Conservation (phyloP, 2,888 invertebrate genomes). For the Myathropa florea region DNA sequence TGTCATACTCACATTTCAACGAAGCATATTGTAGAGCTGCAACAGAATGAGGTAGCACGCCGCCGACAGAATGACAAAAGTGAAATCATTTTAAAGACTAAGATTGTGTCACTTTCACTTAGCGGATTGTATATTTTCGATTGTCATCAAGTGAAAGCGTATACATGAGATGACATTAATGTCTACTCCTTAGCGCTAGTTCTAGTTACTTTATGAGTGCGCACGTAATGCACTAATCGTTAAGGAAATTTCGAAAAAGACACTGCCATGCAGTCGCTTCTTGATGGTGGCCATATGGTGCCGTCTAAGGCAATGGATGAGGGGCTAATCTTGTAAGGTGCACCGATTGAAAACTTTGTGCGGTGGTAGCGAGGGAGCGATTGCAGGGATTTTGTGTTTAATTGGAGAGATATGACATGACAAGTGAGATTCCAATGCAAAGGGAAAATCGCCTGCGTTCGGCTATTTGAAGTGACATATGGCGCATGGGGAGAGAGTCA, state of each 20-base stretch:
- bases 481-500: not conserved
- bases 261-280: conserved; percentile 28
- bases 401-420: conserved; percentile 66
- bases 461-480: not conserved
- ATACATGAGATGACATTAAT: conserved; percentile 6
- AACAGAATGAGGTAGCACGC: conserved; percentile 6
- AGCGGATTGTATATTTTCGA: conserved; percentile 64
- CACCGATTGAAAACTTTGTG: not conserved
- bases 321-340: conserved; percentile 40
- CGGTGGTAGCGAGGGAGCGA: not conserved
- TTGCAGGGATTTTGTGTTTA: conserved; percentile 34
- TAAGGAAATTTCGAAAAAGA: conserved; percentile 9
- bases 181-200: conserved; percentile 45
- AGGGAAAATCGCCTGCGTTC: conserved; percentile 10
- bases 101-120: conserved; percentile 68
- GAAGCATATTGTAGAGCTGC: not conserved
- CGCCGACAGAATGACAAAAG: conserved; percentile 20
- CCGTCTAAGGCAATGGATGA: not conserved
- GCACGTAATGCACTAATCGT: conserved; percentile 48
- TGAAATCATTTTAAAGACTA: conserved; percentile 59
- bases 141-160: conserved; percentile 67
- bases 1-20: not conserved
- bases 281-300: conserved; percentile 56
- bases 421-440: conserved; percentile 44
- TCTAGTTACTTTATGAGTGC: conserved; percentile 58